Percentiles rank a stretch among this genome's conserved stretches.
Evolutionary conservation across 1,140 invertebrate species (phyloP).

Genomic region (Meloidogyne hapla): DNA sequence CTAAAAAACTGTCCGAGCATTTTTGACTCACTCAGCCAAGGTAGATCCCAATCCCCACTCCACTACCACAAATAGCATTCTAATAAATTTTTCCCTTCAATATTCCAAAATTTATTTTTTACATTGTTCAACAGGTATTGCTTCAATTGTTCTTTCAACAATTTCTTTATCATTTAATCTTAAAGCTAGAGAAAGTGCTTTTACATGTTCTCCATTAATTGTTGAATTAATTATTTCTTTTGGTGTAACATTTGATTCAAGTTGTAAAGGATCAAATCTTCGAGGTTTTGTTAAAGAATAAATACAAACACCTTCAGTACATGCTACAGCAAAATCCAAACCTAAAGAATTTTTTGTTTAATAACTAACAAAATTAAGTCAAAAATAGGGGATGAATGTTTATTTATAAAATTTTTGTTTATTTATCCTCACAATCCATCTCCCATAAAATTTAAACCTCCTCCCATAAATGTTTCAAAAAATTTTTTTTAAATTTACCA

Average conservation of each 20-base stretch:
- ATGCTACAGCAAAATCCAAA: constrained; percentile 46
- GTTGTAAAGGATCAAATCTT: constrained; percentile 44
- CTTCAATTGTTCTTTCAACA: constrained; percentile 30
- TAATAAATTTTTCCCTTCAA: too few species aligned
- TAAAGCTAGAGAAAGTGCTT: constrained; percentile 44
- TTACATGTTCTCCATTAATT: constrained; percentile 32
- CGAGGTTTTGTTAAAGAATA: constrained; percentile 40
- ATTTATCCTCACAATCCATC: too few species aligned
- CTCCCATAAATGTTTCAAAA: too few species aligned
- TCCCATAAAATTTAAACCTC: too few species aligned
- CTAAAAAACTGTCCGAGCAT: too few species aligned
- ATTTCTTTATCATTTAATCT: constrained; percentile 41
- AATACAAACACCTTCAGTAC: constrained; percentile 47
- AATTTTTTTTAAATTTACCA: constrained; percentile 20
- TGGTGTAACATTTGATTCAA: constrained; percentile 35
- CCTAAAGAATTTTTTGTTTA: constrained; percentile 24
- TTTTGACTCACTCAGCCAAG: too few species aligned
- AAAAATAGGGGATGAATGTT: too few species aligned
- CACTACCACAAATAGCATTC: too few species aligned
- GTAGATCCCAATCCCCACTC: too few species aligned
- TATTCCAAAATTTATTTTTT: background rate
- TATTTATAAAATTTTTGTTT: too few species aligned
- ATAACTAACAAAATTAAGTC: too few species aligned
- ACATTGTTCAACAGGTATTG: constrained; percentile 42
- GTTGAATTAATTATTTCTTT: constrained; percentile 28